Conservation (phyloP, 37 sponge, comb jelly and placozoan genomes). For the Halichondria panicea region DNA sequence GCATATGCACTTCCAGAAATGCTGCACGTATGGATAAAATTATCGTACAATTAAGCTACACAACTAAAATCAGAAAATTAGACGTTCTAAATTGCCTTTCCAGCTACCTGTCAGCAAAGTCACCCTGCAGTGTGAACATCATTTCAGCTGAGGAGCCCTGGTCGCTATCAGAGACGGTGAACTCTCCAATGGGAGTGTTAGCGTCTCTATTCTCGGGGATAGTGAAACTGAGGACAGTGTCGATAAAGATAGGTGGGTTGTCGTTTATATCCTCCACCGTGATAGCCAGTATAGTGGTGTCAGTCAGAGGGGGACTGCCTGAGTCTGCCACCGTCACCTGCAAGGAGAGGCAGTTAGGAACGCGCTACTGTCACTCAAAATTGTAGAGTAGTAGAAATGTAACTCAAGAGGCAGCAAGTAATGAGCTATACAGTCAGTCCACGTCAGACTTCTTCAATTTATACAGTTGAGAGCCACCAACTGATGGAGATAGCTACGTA, state of each 20-base stretch:
- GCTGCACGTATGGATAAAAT: too few species aligned
- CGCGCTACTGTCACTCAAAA: too few species aligned
- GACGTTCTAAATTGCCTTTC: too few species aligned
- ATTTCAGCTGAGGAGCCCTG: conserved; percentile 15
- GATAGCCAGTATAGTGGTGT: conserved; percentile 14
- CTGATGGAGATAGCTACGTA: too few species aligned
- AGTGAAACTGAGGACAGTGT: neutral
- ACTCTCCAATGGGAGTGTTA: conserved; percentile 1
- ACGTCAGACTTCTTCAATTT: too few species aligned
- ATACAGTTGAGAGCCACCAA: too few species aligned
- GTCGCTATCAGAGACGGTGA: conserved; percentile 22
- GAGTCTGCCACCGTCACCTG: conserved; percentile 60
- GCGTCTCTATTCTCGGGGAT: conserved; percentile 19
- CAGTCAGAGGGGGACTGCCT: conserved; percentile 48
- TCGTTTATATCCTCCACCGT: conserved; percentile 36
- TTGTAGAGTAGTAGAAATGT: too few species aligned
- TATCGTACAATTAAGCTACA: too few species aligned
- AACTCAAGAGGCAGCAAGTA: too few species aligned
- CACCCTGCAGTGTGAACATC: neutral
- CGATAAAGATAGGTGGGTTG: conserved; percentile 25
- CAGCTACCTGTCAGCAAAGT: conserved; percentile 9
- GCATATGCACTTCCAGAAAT: too few species aligned
- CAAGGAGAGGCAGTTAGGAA: conserved; percentile 8
- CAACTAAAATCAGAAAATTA: neutral
- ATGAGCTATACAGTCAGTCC: too few species aligned